A percentile compares a stretch with the other conserved stretches of the same genome.
Conservation (phyloP, 1,140 invertebrate species). For the Hyphantria cunea region DNA sequence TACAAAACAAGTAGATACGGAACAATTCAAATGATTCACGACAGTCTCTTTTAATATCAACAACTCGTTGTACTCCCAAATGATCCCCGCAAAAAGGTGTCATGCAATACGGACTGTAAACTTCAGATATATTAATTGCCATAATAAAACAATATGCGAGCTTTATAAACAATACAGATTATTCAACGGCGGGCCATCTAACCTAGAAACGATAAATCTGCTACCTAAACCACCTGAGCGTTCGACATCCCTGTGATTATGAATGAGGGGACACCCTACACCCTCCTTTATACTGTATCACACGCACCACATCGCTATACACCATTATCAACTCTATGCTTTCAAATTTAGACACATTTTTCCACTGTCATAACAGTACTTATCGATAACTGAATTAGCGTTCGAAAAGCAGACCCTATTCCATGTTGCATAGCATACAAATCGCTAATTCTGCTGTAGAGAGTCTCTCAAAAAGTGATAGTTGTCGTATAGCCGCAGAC, state of each 20-base stretch:
- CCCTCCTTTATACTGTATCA: slow-evolving; percentile 22
- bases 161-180: slow-evolving; percentile 57
- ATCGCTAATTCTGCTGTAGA: slow-evolving; percentile 53
- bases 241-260: slow-evolving; percentile 68
- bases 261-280: slow-evolving; percentile 48
- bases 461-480: background rate
- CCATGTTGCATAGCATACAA: slow-evolving; percentile 58
- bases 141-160: slow-evolving; percentile 52
- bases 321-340: slow-evolving; percentile 31
- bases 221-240: slow-evolving; percentile 70
- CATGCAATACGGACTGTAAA: slow-evolving; percentile 8
- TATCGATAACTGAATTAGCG: slow-evolving; percentile 68
- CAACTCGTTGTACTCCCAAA: slow-evolving; percentile 1
- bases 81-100: slow-evolving; percentile 4
- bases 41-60: background rate
- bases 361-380: slow-evolving; percentile 24
- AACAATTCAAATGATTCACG: no score
- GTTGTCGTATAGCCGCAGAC: background rate
- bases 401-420: slow-evolving; percentile 68
- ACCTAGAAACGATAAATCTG: slow-evolving; percentile 68
- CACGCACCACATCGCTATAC: slow-evolving; percentile 1
- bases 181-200: slow-evolving; percentile 49
- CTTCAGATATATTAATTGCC: slow-evolving; percentile 26
- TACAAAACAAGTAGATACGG: no score
- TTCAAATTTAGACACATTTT: slow-evolving; percentile 22